Conservation (phyloP, 2,888 invertebrate genomes). For the Latrodectus elegans region DNA sequence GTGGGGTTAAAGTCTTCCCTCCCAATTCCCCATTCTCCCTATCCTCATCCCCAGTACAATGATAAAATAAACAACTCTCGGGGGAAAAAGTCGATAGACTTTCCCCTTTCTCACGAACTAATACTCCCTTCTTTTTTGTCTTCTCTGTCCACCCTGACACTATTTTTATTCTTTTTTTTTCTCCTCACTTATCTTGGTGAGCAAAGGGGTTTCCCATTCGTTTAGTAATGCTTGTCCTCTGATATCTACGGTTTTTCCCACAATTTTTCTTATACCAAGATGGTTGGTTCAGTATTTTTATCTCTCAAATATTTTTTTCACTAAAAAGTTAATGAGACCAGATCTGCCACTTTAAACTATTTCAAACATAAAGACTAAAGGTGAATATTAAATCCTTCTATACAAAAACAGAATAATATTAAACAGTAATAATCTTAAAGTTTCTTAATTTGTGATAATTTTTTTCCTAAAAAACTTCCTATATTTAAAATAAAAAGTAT, state of each 20-base stretch:
- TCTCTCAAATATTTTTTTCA: too few species aligned
- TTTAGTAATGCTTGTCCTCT: neutral
- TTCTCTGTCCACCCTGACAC: neutral
- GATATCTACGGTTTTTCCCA: neutral
- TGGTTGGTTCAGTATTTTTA: too few species aligned
- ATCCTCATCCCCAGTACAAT: conserved; percentile 14
- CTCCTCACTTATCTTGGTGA: neutral
- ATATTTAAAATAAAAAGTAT: too few species aligned
- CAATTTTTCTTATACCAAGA: too few species aligned
- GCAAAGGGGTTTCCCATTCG: conserved; percentile 30
- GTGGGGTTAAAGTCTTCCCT: conserved; percentile 12
- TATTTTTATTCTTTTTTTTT: neutral
- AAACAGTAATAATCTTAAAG: too few species aligned
- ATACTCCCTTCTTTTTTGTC: conserved; percentile 30
- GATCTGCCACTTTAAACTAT: too few species aligned
- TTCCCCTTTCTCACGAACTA: conserved; percentile 47
- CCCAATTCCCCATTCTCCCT: conserved; percentile 7
- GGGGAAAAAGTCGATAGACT: conserved; percentile 52
- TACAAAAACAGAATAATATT: too few species aligned
- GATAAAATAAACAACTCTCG: conserved; percentile 67
- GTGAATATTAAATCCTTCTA: too few species aligned
- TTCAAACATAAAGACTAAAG: too few species aligned
- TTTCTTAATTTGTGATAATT: too few species aligned
- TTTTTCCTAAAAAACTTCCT: too few species aligned
- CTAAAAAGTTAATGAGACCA: too few species aligned